Percentiles rank a stretch among this genome's conserved stretches.
Evolutionary conservation across 2,888 invertebrate genomes (phyloP).

Genomic region (Galeruca laticollis): DNA sequence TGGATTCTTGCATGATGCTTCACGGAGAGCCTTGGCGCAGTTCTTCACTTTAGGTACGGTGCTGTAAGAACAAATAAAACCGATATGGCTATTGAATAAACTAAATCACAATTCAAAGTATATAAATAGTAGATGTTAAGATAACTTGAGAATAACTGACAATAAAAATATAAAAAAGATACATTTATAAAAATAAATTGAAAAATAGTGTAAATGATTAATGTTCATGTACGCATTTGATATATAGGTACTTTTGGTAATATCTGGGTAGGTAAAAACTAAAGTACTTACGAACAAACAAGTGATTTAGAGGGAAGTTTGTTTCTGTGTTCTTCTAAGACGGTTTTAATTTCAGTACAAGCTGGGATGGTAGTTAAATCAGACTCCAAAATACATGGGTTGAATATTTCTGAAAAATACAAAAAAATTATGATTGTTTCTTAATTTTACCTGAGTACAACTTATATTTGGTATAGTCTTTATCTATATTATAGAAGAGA

Average conservation of each 20-base stretch:
- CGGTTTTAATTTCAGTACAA: slow-evolving; percentile 33
- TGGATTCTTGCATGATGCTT: slow-evolving; percentile 42
- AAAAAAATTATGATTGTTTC: neutral
- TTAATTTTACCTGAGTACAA: neutral
- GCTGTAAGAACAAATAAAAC: slow-evolving; percentile 27
- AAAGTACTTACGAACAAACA: slow-evolving; percentile 43
- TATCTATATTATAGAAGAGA: neutral
- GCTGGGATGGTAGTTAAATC: slow-evolving; percentile 26
- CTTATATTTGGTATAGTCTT: too few species aligned
- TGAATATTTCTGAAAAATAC: slow-evolving; percentile 42
- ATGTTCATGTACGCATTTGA: too few species aligned
- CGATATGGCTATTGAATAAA: too few species aligned
- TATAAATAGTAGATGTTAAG: neutral
- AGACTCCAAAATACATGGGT: slow-evolving; percentile 41
- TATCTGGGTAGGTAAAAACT: neutral
- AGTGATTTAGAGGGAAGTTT: slow-evolving; percentile 41
- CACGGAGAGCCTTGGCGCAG: slow-evolving; percentile 34
- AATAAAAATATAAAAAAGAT: too few species aligned
- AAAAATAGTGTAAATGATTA: too few species aligned
- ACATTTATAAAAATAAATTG: too few species aligned
- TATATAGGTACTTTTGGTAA: too few species aligned
- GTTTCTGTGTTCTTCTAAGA: slow-evolving; percentile 33
- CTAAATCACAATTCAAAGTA: too few species aligned
- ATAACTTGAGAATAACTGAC: neutral
- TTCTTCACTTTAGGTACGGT: slow-evolving; percentile 39